phyloP scores from a whole-genome alignment of 1,140 invertebrate genomes.

The Zaprionus capensis region DNA sequence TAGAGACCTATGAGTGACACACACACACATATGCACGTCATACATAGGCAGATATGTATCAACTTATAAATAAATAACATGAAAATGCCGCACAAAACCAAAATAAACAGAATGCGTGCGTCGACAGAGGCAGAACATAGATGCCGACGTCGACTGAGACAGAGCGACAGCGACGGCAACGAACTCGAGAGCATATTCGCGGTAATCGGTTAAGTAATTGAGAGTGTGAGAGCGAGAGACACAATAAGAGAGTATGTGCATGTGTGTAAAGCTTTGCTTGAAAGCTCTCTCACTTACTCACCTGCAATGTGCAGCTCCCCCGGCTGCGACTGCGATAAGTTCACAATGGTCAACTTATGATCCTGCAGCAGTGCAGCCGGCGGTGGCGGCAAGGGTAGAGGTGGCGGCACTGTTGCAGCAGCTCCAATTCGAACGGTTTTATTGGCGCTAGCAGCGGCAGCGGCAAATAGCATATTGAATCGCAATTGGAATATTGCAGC shows the following conservation, averaged over 20 bases:
- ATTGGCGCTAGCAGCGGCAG: constrained; percentile 49
- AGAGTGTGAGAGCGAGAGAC: constrained; percentile 2
- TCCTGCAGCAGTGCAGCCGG: constrained; percentile 54
- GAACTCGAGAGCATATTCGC: constrained; percentile 31
- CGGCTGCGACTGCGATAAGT: constrained; percentile 43
- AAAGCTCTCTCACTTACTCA: constrained; percentile 49
- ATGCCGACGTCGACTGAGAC: constrained; percentile 19
- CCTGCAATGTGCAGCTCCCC: constrained; percentile 65
- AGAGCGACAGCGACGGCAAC: constrained; percentile 53
- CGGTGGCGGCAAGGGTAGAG: constrained; percentile 40
- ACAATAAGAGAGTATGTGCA: not conserved
- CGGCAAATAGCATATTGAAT: constrained; percentile 73
- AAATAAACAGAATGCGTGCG: constrained; percentile 72
- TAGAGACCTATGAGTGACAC: constrained; percentile 4
- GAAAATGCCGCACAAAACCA: constrained; percentile 67
- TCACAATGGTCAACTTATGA: constrained; percentile 53
- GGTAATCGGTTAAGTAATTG: constrained; percentile 19
- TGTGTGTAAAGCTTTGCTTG: constrained; percentile 26
- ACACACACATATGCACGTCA: not conserved
- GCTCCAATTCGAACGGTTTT: constrained; percentile 39
- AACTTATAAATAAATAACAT: constrained; percentile 67
- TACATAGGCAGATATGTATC: constrained; percentile 13
- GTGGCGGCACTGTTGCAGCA: constrained; percentile 47
- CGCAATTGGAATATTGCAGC: constrained; percentile 59
- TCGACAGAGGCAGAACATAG: constrained; percentile 25